Conservation (phyloP, 2,113 vertebrate genomes). For the Xiphorhynchus elegans region DNA sequence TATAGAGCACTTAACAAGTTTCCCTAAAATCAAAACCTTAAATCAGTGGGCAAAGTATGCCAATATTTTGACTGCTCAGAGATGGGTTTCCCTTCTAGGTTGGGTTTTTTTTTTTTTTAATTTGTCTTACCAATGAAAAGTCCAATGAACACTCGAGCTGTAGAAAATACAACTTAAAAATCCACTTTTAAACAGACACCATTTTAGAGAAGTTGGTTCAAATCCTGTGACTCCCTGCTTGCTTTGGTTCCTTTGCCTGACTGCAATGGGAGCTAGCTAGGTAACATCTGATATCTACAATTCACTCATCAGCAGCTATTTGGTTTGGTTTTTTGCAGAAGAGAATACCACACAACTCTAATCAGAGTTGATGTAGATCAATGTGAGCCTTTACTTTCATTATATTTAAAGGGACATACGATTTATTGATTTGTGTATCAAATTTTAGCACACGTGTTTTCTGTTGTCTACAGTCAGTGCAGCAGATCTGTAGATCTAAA, state of each 20-base stretch:
- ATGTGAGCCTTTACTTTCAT: background rate
- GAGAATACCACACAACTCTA: background rate
- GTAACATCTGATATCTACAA: background rate
- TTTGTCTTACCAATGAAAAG: background rate
- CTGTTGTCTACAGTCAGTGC: background rate
- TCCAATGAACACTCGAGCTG: background rate
- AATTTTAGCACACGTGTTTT: slow-evolving; percentile 16
- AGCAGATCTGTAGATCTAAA: background rate
- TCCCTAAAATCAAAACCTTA: background rate
- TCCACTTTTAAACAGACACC: background rate
- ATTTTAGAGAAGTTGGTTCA: background rate
- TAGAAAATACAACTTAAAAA: background rate
- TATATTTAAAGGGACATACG: slow-evolving; percentile 37
- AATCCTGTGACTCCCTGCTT: background rate
- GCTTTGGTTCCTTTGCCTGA: background rate
- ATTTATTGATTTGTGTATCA: slow-evolving; percentile 52
- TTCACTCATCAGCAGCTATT: background rate
- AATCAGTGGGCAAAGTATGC: background rate
- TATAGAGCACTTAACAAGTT: background rate
- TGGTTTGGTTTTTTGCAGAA: background rate
- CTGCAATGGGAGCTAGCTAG: background rate
- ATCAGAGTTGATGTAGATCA: slow-evolving; percentile 41
- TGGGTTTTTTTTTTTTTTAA: background rate
- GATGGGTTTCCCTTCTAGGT: background rate
- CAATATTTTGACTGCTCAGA: background rate